Percentiles rank a stretch among this genome's conserved stretches.
Evolutionary conservation across 2,888 invertebrate species (phyloP).

Genomic region (Cheilosia vulpina): DNA sequence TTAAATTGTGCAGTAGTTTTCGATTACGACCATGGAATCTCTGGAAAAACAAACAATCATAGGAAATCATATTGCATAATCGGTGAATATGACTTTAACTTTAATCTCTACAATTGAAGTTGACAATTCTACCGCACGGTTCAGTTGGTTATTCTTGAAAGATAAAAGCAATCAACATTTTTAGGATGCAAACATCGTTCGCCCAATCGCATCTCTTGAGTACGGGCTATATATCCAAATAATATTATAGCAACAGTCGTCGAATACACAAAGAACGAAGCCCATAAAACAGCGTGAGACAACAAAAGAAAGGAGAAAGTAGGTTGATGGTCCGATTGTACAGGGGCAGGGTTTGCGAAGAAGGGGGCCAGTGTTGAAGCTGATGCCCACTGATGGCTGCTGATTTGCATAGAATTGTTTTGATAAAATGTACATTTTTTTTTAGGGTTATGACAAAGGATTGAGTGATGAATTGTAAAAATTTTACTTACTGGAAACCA

Average conservation of each 20-base stretch:
- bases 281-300: conserved; percentile 44
- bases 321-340: conserved; percentile 54
- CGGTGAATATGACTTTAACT: background rate
- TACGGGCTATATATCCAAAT: conserved; percentile 7
- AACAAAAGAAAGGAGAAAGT: conserved; percentile 74
- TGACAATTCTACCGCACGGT: background rate
- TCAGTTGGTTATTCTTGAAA: background rate
- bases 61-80: background rate
- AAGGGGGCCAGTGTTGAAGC: background rate
- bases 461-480: background rate
- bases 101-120: background rate
- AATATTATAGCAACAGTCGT: conserved; percentile 7
- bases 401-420: conserved; percentile 39
- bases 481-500: conserved; percentile 69
- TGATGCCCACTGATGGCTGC: conserved; percentile 1
- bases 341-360: background rate
- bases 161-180: background rate
- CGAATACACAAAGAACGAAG: conserved; percentile 3
- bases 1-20: too few relatives aligned
- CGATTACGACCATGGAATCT: background rate
- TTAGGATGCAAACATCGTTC: conserved; percentile 25
- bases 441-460: conserved; percentile 48
- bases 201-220: background rate
- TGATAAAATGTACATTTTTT: conserved; percentile 11
- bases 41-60: background rate